Evolutionary conservation across 2,113 vertebrate genomes (phyloP).

Genomic region (Syrmaticus mikado): DNA sequence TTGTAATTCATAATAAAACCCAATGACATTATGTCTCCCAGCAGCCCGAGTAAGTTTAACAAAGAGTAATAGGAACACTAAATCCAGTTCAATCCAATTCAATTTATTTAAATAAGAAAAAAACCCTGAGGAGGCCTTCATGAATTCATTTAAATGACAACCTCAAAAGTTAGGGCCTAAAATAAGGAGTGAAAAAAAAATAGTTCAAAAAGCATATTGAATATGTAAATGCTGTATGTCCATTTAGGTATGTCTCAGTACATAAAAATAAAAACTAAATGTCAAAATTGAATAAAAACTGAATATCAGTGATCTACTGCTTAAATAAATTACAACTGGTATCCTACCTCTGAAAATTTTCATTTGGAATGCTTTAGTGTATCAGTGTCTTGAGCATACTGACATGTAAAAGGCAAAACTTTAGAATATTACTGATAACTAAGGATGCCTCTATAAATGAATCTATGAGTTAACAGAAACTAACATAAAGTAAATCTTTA

Average conservation of each 20-base stretch:
- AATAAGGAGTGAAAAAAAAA: not conserved
- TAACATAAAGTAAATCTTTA: not conserved
- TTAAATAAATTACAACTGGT: not conserved
- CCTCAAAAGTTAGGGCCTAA: not conserved
- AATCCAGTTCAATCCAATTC: slow-evolving; percentile 49
- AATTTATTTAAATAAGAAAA: slow-evolving; percentile 52
- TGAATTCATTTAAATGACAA: slow-evolving; percentile 24
- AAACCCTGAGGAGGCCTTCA: not conserved
- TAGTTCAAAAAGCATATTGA: not conserved
- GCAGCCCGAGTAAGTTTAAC: slow-evolving; percentile 1
- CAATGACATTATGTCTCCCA: not conserved
- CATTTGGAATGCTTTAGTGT: not conserved
- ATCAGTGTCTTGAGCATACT: not conserved
- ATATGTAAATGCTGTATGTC: not conserved
- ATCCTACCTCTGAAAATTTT: not conserved
- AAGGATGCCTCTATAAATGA: not conserved
- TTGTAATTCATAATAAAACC: not conserved
- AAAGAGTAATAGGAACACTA: slow-evolving; percentile 29
- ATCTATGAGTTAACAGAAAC: not conserved
- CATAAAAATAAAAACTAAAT: not conserved
- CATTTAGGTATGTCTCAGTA: not conserved
- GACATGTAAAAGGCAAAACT: not conserved
- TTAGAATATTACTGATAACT: not conserved
- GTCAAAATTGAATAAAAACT: not conserved
- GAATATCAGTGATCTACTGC: not conserved